Evolutionary conservation across 2,113 vertebrate species (phyloP), one percentile per base, ranked within the genome.

Genomic region (Nerophis lumbriciformis): DNA sequence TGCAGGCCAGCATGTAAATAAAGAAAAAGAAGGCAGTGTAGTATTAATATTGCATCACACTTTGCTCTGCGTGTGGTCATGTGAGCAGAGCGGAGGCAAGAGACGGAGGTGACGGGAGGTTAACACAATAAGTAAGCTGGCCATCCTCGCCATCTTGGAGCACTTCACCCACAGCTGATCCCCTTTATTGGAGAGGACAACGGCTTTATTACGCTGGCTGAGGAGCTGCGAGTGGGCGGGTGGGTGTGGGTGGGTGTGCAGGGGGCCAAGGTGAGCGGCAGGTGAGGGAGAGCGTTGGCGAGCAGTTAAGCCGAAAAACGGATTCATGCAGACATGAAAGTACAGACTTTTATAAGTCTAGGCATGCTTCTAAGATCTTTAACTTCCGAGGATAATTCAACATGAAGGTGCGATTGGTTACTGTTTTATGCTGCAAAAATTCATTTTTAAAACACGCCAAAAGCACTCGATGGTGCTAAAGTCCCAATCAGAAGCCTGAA

Each of bases 141-240:
- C 28, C 49, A 51, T 60, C 60, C 59, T 67, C 57, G 59, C 57
- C 77, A 69, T 76, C 68, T 72, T 59, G 63, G 71, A 78, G 61
- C 51, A 45, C 60, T 59, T 64, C 45, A 19, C 69, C 57, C 58
- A 21, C 69, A 72, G 48, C 57, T 59, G 69, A 75, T 60, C 62
- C 69, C 61, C 35, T 71, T 84, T 69, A 69, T 70, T n/a, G 63
- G 21, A 16, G 68, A 73, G 55, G 66, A 71, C 63, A 59, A 61
- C 15, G 38, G 66, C 44, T 71, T 63, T 60, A 62, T 74, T 68
- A 67, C 47, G 42, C 56, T 21, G 55, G 71, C 63, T 59, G 42
- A 59, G 21, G 35, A 63, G 58, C 66, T 49, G 56, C 59, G 56
- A 28, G 65, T 57, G 42, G 12, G 7, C 21, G 60, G n/a, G 45